Percentiles rank a stretch among this genome's conserved stretches.
Conservation (phyloP, 2,113 vertebrate genomes). For the Rhynchopsitta pachyrhyncha region DNA sequence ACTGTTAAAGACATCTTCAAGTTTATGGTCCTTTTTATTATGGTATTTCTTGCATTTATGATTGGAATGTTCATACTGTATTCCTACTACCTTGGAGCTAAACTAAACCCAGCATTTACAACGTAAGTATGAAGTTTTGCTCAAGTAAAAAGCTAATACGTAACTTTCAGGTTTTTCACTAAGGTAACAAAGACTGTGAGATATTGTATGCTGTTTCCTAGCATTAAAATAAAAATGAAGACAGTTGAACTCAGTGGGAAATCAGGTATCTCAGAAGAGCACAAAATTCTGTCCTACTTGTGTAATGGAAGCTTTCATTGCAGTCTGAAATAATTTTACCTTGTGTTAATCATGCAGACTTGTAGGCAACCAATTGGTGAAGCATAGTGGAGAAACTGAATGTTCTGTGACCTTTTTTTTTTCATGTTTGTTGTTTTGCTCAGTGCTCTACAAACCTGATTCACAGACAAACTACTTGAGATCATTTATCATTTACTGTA, state of each 20-base stretch:
- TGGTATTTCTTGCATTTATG: constrained; percentile 93
- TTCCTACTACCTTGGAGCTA: constrained; percentile 90
- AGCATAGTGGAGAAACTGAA: not conserved
- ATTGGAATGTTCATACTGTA: constrained; percentile 94
- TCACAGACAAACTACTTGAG: not conserved
- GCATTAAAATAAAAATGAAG: not conserved
- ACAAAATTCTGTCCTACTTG: not conserved
- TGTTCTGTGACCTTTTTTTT: not conserved
- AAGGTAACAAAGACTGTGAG: not conserved
- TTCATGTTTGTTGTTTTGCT: not conserved
- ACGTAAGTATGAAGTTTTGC: constrained; percentile 80
- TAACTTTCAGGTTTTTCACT: not conserved
- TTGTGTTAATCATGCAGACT: not conserved
- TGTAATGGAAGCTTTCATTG: not conserved
- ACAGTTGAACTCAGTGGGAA: not conserved
- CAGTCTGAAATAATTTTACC: not conserved
- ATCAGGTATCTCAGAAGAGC: not conserved
- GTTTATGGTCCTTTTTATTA: constrained; percentile 94
- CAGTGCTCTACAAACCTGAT: not conserved
- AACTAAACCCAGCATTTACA: constrained; percentile 88
- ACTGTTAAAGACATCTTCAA: constrained; percentile 94
- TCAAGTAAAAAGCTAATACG: not conserved
- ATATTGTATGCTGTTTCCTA: not conserved
- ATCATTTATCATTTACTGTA: not conserved
- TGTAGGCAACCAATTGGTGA: not conserved